Base-by-base conservation (phyloP, 2,113 vertebrate genomes). In the Odobenus rosmarus region DNA sequence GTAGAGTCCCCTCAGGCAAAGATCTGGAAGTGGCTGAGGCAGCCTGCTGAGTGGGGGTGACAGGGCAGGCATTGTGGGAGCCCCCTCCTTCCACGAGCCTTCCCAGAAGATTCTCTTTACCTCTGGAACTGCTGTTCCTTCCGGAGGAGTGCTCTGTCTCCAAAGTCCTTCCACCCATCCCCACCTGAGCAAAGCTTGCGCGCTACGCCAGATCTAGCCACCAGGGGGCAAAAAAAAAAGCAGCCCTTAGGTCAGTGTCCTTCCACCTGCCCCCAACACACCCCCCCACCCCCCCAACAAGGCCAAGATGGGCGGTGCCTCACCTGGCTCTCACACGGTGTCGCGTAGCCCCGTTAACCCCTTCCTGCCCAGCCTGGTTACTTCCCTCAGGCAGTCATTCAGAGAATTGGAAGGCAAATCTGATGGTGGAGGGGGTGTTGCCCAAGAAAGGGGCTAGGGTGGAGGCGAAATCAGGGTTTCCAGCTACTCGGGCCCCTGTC, bases 181-280 rank as follows among this genome's bases (percentile, higher is more conserved):
- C 67, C 83, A 85, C 39, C 46, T 8, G 23, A 84, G 42, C n/a
- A 9, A 0, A 4, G 64, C 21, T n/a, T 71, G 82, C 72, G 79
- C 33, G 98, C 95, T 82, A 87, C n/a, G 39, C 92, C 93, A 77
- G 12, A 46, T 93, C 39, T 31, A 49, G 76, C 96, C 98, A 96
- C 97, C 83, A 98, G 98, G 96, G 97, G 98, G 95, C 92, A 85
- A 53, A 53, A 57, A 87, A 72, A 74, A 69, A n/a, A 89, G 59
- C 91, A 49, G 69, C 93, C 91, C 53, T 31, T n/a, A 14, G 93
- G 95, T 49, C 88, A 1, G 11, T 2, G 61, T 83, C 87, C 72
- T 21, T 49, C 46, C 39, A 5, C 39, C 6, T 19, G 67, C 85
- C 83, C 85, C 36, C 1, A 49, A 15, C 51, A 12, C 51, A 3